Percentiles rank a stretch among this genome's conserved stretches.
phyloP scores from a whole-genome alignment of 2,113 vertebrate species.

The Nesospiza acunhae region DNA sequence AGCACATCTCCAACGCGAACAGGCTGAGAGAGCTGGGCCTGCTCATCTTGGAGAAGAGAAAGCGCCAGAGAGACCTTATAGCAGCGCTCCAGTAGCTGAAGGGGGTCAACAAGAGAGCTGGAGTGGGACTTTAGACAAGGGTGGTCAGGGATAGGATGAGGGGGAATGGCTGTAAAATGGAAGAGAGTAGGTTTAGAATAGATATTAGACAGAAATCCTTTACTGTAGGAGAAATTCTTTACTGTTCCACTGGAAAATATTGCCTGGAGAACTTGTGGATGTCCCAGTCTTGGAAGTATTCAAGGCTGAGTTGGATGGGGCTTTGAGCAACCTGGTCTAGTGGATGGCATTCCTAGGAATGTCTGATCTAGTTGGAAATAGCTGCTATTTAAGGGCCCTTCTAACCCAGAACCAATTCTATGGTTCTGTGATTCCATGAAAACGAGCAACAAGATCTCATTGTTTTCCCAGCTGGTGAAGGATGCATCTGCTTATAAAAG shows the following conservation, averaged over 20 bases:
- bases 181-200: neutral
- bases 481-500: neutral
- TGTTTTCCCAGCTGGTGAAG: neutral
- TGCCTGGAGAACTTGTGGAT: neutral
- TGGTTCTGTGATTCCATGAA: neutral
- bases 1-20: neutral
- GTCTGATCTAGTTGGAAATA: neutral
- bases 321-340: neutral
- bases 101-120: neutral
- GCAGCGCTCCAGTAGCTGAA: neutral
- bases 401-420: neutral
- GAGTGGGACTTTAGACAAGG: neutral
- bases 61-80: accelerated
- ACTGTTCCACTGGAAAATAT: neutral
- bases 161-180: neutral
- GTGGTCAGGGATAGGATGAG: too few species aligned
- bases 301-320: neutral
- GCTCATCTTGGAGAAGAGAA: neutral
- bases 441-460: accelerated
- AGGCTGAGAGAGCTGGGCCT: neutral
- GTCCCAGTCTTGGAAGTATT: too few species aligned
- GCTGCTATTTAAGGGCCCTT: neutral
- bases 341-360: neutral
- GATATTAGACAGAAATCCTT: neutral
- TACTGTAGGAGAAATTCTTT: neutral